Evolutionary conservation across 2,888 invertebrate genomes (phyloP).

Genomic region (Meloe dianella): DNA sequence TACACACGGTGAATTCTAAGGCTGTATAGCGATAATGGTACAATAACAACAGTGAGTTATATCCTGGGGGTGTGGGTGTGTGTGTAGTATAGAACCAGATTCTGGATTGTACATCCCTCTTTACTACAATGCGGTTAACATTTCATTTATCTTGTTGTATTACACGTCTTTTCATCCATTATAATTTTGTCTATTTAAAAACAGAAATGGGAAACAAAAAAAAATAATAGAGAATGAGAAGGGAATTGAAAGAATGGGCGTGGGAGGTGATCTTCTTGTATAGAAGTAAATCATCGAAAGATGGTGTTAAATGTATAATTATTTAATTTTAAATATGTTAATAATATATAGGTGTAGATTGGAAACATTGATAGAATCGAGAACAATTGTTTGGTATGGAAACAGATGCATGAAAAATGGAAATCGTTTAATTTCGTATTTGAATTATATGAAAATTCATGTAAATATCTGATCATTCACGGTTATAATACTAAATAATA

Average conservation of each 20-base stretch:
- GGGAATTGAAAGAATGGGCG: background rate
- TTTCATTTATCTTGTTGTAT: slow-evolving; percentile 43
- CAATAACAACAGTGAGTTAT: slow-evolving; percentile 41
- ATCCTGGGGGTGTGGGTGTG: slow-evolving; percentile 50
- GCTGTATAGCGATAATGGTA: background rate
- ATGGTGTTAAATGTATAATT: slow-evolving; percentile 33
- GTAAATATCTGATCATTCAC: background rate
- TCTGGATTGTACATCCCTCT: slow-evolving; percentile 31
- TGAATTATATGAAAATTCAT: background rate
- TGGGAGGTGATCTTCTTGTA: slow-evolving; percentile 1
- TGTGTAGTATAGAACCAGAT: slow-evolving; percentile 12
- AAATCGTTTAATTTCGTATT: background rate
- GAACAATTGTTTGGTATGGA: slow-evolving; percentile 3
- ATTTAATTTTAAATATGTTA: slow-evolving; percentile 33
- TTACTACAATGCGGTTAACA: slow-evolving; percentile 41
- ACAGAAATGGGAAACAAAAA: background rate
- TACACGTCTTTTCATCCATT: background rate
- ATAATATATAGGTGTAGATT: slow-evolving; percentile 27
- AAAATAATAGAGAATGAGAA: background rate
- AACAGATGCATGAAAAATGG: background rate
- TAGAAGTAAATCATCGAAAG: slow-evolving; percentile 29
- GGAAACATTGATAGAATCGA: slow-evolving; percentile 20
- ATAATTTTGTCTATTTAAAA: background rate
- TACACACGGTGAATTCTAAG: background rate
- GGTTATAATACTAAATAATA: background rate